Conservation (phyloP, 2,888 invertebrate species). For the Cyclophora albipunctata region DNA sequence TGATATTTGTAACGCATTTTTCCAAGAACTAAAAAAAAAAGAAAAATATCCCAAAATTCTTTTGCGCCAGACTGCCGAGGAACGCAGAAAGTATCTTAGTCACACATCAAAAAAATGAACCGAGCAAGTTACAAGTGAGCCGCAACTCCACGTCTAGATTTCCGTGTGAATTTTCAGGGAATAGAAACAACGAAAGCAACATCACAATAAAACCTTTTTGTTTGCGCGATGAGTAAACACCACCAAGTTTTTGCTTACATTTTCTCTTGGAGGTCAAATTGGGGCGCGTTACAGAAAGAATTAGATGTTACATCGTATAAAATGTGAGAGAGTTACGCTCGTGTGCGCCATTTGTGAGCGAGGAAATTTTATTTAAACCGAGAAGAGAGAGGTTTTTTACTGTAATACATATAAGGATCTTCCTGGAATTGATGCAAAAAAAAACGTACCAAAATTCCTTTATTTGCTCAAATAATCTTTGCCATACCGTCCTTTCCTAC, state of each 20-base stretch:
- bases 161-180: neutral
- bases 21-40: neutral
- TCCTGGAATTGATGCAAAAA: no score
- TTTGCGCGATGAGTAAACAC: neutral
- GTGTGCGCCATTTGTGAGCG: neutral
- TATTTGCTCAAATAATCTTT: no score
- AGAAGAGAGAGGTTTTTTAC: no score
- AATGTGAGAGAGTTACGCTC: no score
- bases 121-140: neutral
- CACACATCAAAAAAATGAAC: neutral
- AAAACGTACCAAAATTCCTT: no score
- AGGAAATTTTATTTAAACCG: no score
- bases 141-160: neutral
- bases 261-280: neutral
- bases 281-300: neutral
- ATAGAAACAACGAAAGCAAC: neutral
- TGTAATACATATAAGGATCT: no score
- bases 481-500: no score
- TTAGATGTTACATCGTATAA: no score
- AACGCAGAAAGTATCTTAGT: no score
- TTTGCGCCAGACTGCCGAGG: neutral
- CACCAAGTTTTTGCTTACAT: neutral
- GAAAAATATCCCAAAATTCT: neutral
- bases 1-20: no score
- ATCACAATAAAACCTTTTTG: neutral